Evolutionary conservation across 2,113 vertebrate genomes (phyloP).

Genomic region (Ailuropoda melanoleuca): DNA sequence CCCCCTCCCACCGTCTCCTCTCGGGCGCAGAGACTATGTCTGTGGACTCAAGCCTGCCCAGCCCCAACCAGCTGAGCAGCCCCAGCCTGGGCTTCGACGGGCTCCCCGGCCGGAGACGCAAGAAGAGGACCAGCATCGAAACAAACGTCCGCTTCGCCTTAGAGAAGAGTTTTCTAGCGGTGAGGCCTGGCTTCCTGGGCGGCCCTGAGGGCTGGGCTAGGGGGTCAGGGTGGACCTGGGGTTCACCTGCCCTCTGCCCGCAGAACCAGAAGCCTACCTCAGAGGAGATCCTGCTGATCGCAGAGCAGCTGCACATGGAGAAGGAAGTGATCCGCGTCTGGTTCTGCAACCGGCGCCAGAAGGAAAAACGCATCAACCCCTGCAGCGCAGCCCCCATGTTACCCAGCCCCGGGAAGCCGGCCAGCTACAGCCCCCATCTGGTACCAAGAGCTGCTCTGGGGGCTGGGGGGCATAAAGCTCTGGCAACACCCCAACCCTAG

Average conservation of each 20-base stretch:
- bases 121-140: conserved; percentile 98
- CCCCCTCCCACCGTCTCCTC: background rate
- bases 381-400: conserved; percentile 90
- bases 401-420: conserved; percentile 90
- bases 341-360: conserved; percentile 96
- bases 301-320: conserved; percentile 95
- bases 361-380: conserved; percentile 95
- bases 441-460: conserved; percentile 47
- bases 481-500: background rate
- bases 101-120: conserved; percentile 91
- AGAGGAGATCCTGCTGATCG: conserved; percentile 94
- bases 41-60: conserved; percentile 93
- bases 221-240: fast-evolving
- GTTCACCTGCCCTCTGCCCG: background rate
- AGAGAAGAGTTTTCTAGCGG: conserved; percentile 94
- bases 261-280: conserved; percentile 98
- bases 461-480: background rate
- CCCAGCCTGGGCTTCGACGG: conserved; percentile 91
- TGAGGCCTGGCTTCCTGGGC: conserved; percentile 68
- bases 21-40: conserved; percentile 92
- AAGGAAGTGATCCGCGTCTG: conserved; percentile 96
- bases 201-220: background rate
- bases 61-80: conserved; percentile 92
- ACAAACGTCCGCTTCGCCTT: conserved; percentile 95
- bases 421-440: conserved; percentile 88